Evolutionary conservation across 2,797 vertebrate genomes (phyloP).

Genomic region (Alfaro cultratus): DNA sequence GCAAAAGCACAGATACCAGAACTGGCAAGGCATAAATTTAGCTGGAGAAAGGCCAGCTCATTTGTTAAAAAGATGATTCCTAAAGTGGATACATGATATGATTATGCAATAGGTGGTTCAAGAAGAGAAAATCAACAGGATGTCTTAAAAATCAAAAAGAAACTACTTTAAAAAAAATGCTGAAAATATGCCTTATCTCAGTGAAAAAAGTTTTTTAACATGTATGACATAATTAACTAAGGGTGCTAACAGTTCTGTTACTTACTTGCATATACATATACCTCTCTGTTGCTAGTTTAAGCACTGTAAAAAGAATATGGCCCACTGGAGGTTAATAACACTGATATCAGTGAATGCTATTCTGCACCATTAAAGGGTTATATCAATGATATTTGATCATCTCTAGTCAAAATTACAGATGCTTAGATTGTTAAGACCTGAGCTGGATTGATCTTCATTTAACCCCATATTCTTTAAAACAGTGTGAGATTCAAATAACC

Average conservation of each 20-base stretch:
- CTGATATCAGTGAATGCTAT: neutral
- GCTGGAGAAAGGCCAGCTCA: constrained; percentile 46
- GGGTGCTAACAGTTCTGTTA: neutral
- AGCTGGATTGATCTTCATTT: neutral
- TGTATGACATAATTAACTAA: neutral
- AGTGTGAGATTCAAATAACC: neutral
- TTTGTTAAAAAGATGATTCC: constrained; percentile 67
- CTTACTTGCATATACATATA: neutral
- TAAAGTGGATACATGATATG: constrained; percentile 29
- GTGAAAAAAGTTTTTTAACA: neutral
- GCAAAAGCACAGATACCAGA: constrained; percentile 73
- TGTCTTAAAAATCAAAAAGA: neutral
- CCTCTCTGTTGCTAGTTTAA: neutral
- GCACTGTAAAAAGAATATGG: neutral
- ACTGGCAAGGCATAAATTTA: constrained; percentile 72
- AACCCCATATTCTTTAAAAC: neutral
- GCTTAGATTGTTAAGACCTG: neutral
- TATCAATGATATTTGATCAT: neutral
- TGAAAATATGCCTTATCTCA: neutral
- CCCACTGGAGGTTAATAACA: neutral
- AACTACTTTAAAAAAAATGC: neutral
- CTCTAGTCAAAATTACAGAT: neutral
- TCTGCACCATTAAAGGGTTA: neutral
- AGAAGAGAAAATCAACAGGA: neutral
- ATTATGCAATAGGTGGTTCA: constrained; percentile 31